phyloP scores from a whole-genome alignment of 2,113 vertebrate genomes.

The Stigmatopora argus region DNA sequence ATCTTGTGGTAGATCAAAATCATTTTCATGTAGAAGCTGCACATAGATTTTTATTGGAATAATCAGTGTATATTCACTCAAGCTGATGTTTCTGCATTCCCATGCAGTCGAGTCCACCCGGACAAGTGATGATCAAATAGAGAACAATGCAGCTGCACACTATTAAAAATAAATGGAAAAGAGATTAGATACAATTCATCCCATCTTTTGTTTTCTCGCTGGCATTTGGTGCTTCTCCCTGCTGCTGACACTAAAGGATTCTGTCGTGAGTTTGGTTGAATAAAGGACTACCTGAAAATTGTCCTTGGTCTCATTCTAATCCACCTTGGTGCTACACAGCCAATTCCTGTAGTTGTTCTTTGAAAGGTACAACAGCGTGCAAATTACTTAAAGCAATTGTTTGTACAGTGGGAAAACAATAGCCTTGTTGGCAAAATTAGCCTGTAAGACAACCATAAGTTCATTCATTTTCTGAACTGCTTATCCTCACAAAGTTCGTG shows the following conservation, averaged over 20 bases:
- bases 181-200: constrained; percentile 65
- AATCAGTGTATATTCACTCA: background rate
- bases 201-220: constrained; percentile 48
- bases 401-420: background rate
- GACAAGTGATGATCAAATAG: constrained; percentile 64
- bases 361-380: constrained; percentile 31
- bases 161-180: constrained; percentile 72
- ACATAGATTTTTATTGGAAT: background rate
- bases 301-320: constrained; percentile 35
- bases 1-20: background rate
- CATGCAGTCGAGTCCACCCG: constrained; percentile 59
- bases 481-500: too few relatives aligned
- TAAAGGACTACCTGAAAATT: constrained; percentile 43
- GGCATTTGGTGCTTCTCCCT: constrained; percentile 46
- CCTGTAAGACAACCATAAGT: background rate
- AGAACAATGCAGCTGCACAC: constrained; percentile 64
- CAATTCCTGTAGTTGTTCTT: constrained; percentile 20
- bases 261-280: constrained; percentile 36
- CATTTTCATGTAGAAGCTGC: background rate
- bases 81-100: background rate
- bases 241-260: constrained; percentile 60
- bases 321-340: constrained; percentile 16
- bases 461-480: too few relatives aligned
- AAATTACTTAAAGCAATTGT: constrained; percentile 4
- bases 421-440: background rate